phyloP scores from a whole-genome alignment of 2,113 vertebrate genomes.

The Microcebus griseorufus region DNA sequence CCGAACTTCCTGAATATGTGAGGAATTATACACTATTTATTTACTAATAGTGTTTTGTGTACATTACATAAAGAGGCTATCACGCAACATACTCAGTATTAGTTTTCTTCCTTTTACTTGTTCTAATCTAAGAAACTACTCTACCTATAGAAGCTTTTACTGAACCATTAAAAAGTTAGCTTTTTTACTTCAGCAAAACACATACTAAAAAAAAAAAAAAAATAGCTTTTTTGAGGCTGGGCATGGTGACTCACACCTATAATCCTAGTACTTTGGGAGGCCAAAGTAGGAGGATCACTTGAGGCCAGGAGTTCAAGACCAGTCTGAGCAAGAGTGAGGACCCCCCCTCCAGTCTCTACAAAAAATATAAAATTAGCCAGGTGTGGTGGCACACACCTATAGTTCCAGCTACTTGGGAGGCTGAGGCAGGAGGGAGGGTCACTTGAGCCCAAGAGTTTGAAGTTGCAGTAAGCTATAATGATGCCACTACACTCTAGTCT shows the following conservation, averaged over 20 bases:
- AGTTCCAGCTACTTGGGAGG: not conserved
- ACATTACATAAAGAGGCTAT: no score
- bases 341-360: not conserved
- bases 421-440: not conserved
- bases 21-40: no score
- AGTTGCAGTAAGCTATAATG: no score
- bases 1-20: no score
- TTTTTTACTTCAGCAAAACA: no score
- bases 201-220: no score
- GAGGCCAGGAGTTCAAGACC: not conserved
- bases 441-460: no score
- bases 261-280: not conserved
- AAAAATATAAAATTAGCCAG: not conserved
- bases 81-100: no score
- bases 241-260: not conserved
- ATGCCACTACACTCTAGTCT: no score
- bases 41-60: no score
- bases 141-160: not conserved
- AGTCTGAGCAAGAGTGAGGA: not conserved
- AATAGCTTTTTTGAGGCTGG: not conserved
- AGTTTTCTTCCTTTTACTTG: conserved; percentile 5
- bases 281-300: not conserved
- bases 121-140: not conserved
- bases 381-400: not conserved
- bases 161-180: not conserved